Evolutionary conservation across 2,888 invertebrate genomes (phyloP), one percentile per base, ranked within the genome.

Genomic region (Lycophotia porphyrea): DNA sequence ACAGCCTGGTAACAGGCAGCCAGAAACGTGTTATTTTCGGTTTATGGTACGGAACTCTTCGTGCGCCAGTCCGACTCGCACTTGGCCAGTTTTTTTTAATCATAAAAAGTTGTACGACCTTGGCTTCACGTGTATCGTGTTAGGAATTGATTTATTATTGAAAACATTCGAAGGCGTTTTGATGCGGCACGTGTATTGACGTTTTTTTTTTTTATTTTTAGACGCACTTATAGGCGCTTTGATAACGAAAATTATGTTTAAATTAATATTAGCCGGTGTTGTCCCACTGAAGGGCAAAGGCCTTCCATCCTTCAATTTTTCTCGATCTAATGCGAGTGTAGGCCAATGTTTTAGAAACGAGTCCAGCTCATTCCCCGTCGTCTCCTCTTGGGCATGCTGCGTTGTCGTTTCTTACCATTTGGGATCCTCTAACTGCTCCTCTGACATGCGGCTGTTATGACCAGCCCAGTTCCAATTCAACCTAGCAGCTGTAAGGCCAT

Each of bases 51-150:
- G n/a, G n/a, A n/a, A n/a, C n/a, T n/a, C n/a, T n/a, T n/a, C n/a
- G n/a, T n/a, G n/a, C n/a, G n/a, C n/a, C n/a, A n/a, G n/a, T n/a
- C n/a, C n/a, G n/a, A n/a, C n/a, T n/a, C n/a, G n/a, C n/a, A n/a
- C n/a, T n/a, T n/a, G n/a, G n/a, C n/a, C n/a, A n/a, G n/a, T n/a
- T n/a, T n/a, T n/a, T 68, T 77, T 66, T 49, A 34, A 63, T 61
- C 34, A 74, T 58, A 67, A 49, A 67, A 66, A 61, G 42, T 74
- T 63, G 34, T 31, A 42, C 18, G 66, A 58, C 67, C 69, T 79
- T 69, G 64, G 13, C 5, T 31, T 60, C 52, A 69, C 52, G 58
- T 55, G 55, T 15, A 27, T 15, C 58, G 9, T 80, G 68, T 63
- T 42, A 24, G n/a, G 11, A n/a, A 49, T 74, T 74, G 74, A 74